Evolutionary conservation across 64 coral and sea anemone genomes (phyloP), one percentile per base, ranked within the genome.

Genomic region (Pocillopora verrucosa): DNA sequence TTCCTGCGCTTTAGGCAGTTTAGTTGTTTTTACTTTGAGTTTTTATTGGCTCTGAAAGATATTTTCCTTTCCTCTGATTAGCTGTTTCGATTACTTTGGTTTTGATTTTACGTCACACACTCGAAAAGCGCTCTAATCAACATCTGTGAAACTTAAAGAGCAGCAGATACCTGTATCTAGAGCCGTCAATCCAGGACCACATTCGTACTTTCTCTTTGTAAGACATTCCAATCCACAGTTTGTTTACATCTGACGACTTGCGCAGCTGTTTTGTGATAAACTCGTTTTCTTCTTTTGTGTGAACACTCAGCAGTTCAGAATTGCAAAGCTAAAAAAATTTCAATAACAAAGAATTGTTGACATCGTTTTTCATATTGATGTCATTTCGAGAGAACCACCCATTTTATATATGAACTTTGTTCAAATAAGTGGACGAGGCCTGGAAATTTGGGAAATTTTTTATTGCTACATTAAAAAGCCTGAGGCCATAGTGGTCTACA

Each of bases 151-250:
- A 60, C 59, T 51, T 51, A 4, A 60, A 25, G 12, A 15, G 22
- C 22, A 1, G 57, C 57, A 63, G 57, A 34, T 58, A 89, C 92
- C 92, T 93, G 72, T 93, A 93, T 82, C 86, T 41, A 26, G 87
- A 84, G 16, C 92, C 87, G 30, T 93, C 92, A 61, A 80, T 93
- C 92, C 92, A 93, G 67, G 87, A 84, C 92, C 92, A 93, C 92
- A 93, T 93, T 56, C 92, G 79, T 11, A 75, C 88, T 84, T 93
- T 74, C 56, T 89, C 76, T 34, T 89, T 84, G 74, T 89, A 93
- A 0, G 87, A 84, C 92, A 93, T 93, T 25, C 92, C 92, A 7
- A 89, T 93, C 92, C 92, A 93, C 34, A 93, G 75, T 17, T 93
- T 93, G 72, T 93, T 93, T 62, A 93, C 92, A 78, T 93, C 92